phyloP scores from a whole-genome alignment of 1,140 invertebrate species.

The Listronotus bonariensis region DNA sequence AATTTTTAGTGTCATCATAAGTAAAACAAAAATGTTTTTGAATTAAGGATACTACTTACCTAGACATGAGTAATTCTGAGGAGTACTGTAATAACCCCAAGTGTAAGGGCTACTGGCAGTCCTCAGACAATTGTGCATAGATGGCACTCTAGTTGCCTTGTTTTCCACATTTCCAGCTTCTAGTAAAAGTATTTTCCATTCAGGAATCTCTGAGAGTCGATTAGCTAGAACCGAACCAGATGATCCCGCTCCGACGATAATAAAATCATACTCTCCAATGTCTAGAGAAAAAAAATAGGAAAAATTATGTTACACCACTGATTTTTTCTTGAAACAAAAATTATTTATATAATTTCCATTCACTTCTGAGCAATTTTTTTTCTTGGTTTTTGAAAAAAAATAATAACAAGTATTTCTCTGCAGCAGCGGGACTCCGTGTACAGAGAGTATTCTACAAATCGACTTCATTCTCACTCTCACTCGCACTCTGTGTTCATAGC shows the following conservation, averaged over 20 bases:
- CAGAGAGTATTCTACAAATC: too few species aligned
- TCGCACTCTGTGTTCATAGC: too few species aligned
- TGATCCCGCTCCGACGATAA: conserved; percentile 56
- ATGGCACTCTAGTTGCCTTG: conserved; percentile 74
- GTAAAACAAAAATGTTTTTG: too few species aligned
- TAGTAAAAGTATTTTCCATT: conserved; percentile 73
- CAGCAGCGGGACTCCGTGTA: too few species aligned
- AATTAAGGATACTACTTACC: conserved; percentile 47
- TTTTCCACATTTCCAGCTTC: conserved; percentile 70
- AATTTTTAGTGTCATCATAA: too few species aligned
- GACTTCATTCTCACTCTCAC: too few species aligned
- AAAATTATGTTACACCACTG: too few species aligned
- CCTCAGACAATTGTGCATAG: conserved; percentile 70
- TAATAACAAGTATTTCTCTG: too few species aligned
- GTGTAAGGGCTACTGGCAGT: conserved; percentile 76
- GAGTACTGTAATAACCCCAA: conserved; percentile 76
- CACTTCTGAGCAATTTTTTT: too few species aligned
- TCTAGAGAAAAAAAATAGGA: conserved; percentile 5
- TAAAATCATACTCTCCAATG: conserved; percentile 50
- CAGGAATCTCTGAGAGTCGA: conserved; percentile 69
- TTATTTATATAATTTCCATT: too few species aligned
- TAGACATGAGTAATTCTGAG: conserved; percentile 69
- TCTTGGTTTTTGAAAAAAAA: too few species aligned
- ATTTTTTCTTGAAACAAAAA: too few species aligned
- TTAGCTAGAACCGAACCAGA: conserved; percentile 66